Percentiles rank a stretch among this genome's conserved stretches.
These are phyloP conservation scores for Aphis craccivora DNA, from an alignment of 1,140 invertebrate genomes.

Conservation along the genomic window DNA sequence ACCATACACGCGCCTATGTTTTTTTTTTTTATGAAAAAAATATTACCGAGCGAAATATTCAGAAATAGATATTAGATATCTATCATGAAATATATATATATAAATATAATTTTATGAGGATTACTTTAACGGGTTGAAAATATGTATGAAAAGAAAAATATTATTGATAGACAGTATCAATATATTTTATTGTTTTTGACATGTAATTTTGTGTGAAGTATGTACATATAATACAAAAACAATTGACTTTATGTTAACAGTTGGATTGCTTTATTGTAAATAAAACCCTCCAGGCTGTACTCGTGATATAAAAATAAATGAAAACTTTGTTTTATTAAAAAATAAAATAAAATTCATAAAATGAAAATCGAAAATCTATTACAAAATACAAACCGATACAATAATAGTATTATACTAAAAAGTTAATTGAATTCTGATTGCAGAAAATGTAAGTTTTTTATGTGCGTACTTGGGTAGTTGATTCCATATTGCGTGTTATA, in stretches of 20 bases:
- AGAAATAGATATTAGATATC: not conserved
- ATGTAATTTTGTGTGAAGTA: not conserved
- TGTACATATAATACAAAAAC: not conserved
- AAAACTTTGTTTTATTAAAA: not conserved
- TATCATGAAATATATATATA: not conserved
- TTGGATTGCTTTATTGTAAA: slow-evolving; percentile 13
- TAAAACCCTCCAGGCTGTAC: not conserved
- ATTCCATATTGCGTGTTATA: not conserved
- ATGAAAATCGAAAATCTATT: not conserved
- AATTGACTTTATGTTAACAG: not conserved
- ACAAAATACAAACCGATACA: not conserved
- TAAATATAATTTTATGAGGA: not conserved
- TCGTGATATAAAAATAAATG: not conserved
- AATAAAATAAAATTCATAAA: not conserved
- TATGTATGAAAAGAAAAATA: not conserved
- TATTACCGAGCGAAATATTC: not conserved
- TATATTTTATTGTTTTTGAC: not conserved
- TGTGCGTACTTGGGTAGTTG: not conserved
- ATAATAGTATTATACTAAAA: not conserved
- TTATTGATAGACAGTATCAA: not conserved
- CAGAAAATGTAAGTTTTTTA: not conserved
- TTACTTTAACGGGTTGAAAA: not conserved
- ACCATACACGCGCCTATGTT: not conserved
- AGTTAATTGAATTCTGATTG: slow-evolving; percentile 8
- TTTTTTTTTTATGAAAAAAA: not conserved